A percentile compares a stretch with the other conserved stretches of the same genome.
These are phyloP conservation scores for Caiman crocodilus DNA, from an alignment of 2,797 vertebrate species.

Conservation along the genomic window DNA sequence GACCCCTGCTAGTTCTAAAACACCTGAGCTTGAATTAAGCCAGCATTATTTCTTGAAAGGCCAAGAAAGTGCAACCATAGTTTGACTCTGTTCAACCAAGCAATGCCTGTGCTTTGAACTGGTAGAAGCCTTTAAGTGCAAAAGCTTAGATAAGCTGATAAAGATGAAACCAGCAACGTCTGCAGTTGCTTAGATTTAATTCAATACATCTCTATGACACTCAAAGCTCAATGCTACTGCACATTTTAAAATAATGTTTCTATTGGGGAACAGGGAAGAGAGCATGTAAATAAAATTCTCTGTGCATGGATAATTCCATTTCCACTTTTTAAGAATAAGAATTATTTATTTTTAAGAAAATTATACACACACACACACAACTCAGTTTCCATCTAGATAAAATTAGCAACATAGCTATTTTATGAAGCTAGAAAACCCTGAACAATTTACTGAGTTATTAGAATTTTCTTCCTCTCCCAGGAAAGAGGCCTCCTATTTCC, in stretches of 20 bases:
- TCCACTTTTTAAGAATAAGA: too few relatives aligned
- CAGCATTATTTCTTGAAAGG: slow-evolving; percentile 50
- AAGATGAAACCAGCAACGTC: slow-evolving; percentile 59
- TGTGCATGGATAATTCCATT: too few relatives aligned
- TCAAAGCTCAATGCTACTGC: slow-evolving; percentile 24
- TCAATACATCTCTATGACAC: slow-evolving; percentile 12
- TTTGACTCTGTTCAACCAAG: slow-evolving; percentile 53
- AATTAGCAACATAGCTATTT: neutral
- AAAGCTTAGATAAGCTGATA: slow-evolving; percentile 65
- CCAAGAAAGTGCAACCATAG: slow-evolving; percentile 23
- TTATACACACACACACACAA: neutral
- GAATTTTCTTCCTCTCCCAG: neutral
- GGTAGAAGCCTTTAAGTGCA: slow-evolving; percentile 45
- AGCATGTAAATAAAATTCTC: too few relatives aligned
- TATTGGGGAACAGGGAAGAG: neutral
- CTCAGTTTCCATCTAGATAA: neutral
- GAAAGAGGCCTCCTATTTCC: neutral
- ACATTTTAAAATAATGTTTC: neutral
- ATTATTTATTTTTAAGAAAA: neutral
- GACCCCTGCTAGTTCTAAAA: slow-evolving; percentile 23
- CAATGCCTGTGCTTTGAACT: slow-evolving; percentile 57
- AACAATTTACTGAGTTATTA: neutral
- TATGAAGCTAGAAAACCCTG: neutral
- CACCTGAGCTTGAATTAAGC: slow-evolving; percentile 53
- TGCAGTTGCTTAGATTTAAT: slow-evolving; percentile 47